A percentile compares a stretch with the other conserved stretches of the same genome.
These are phyloP conservation scores for Gallinago jamesoni DNA, from an alignment of 2,113 vertebrate species.

Conservation along the genomic window DNA sequence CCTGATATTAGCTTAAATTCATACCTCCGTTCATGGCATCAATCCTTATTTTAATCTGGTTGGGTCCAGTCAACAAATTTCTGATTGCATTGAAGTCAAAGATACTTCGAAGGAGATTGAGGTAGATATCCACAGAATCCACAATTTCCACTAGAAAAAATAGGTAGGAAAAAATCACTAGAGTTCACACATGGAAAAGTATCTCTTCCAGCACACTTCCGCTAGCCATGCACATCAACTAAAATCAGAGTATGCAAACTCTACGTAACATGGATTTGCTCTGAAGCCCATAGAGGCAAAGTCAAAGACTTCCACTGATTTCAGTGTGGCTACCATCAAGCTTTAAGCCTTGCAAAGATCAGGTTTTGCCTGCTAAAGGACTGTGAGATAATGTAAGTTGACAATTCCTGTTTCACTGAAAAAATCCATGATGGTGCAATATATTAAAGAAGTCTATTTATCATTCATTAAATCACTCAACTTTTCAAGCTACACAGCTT, in stretches of 20 bases:
- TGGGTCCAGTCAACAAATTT: constrained; percentile 89
- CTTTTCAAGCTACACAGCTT: background rate
- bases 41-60: constrained; percentile 92
- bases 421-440: background rate
- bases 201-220: background rate
- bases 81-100: constrained; percentile 94
- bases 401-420: background rate
- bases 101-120: constrained; percentile 89
- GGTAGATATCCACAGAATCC: constrained; percentile 96
- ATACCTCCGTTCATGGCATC: constrained; percentile 98
- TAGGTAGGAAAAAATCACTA: background rate
- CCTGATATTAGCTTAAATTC: background rate
- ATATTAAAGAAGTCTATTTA: background rate
- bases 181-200: background rate
- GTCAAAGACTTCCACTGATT: background rate
- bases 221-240: background rate
- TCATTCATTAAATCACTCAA: background rate
- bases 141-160: constrained; percentile 91
- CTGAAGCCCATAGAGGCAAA: background rate
- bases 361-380: background rate
- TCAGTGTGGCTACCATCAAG: background rate
- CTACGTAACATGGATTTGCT: background rate
- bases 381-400: background rate
- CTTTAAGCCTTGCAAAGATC: background rate
- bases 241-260: background rate